Evolutionary conservation across 2,113 vertebrate species (phyloP), one percentile per base, ranked within the genome.

Genomic region (Phaethornis superciliosus): DNA sequence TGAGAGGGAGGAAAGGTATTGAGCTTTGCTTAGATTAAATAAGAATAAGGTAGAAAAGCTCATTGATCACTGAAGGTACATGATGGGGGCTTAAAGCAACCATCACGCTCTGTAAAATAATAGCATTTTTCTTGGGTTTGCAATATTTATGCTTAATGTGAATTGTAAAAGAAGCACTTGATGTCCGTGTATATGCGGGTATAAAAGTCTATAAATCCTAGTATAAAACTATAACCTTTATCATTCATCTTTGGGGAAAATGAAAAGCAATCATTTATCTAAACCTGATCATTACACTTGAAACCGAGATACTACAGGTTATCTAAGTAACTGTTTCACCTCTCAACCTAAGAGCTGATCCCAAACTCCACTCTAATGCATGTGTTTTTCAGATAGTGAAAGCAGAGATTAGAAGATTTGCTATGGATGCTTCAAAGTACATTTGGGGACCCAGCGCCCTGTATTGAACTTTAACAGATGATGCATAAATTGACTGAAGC

Each of bases 191-290:
- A 15, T 70, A 49, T 30, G n/a, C 1, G 4, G 35, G 44, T 79
- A 22, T 44, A 81, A 58, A 77, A 47, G 44, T 54, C 63, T 85
- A 33, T 69, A 89, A 97, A 81, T 64, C 67, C 54, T 65, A 3
- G 47, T 74, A 77, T 63, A 76, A 80, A 67, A 70, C 63, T 70
- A 3, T 85, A 77, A 92, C 89, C 94, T 90, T 95, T 88, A 86
- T 89, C 37, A 26, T 92, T 83, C 58, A 62, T 91, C 88, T 96
- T 89, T 10, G 3, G 24, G 69, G 75, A n/a, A 95, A 88, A 95
- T 47, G 86, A 95, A 94, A 95, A 94, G 95, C 87, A 90, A 95
- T 96, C 82, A 67, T 65, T 89, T 95, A 93, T 85, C 93, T 17
- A 4, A 71, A 65, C 62, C 81, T 69, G 78, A 95, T 75, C 90